Evolutionary conservation across 2,113 vertebrate species (phyloP).

Genomic region (Muntiacus reevesi): DNA sequence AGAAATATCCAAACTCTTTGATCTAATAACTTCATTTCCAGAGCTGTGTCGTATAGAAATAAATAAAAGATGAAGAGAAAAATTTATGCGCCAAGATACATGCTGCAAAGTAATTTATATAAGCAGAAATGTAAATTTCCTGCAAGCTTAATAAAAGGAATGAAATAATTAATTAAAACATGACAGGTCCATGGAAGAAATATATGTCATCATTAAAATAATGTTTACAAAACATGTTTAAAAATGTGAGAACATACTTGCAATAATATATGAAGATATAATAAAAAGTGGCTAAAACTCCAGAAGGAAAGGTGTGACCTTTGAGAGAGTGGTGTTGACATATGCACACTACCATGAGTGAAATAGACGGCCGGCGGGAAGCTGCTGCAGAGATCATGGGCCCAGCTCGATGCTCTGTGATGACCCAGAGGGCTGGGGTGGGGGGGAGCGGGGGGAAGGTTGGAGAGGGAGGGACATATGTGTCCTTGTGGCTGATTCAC

Average conservation of each 20-base stretch:
- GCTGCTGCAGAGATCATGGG: neutral
- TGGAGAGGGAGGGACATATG: neutral
- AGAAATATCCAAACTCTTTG: neutral
- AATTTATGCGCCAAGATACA: neutral
- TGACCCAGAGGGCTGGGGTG: neutral
- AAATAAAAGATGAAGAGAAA: neutral
- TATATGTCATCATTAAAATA: neutral
- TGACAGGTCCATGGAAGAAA: neutral
- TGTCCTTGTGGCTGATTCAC: neutral
- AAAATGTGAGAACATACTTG: neutral
- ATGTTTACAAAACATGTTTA: neutral
- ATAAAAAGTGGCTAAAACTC: neutral
- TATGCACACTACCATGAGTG: fast-evolving
- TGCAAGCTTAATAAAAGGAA: neutral
- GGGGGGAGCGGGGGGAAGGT: neutral
- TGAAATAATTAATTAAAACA: neutral
- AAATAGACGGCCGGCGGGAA: neutral
- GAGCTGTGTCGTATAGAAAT: neutral
- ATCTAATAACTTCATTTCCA: neutral
- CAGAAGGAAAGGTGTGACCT: neutral
- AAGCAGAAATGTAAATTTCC: neutral
- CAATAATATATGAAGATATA: neutral
- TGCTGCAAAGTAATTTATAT: neutral
- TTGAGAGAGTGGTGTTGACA: neutral
- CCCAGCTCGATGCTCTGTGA: neutral